A percentile compares a stretch with the other conserved stretches of the same genome.
Evolutionary conservation across 1,140 invertebrate species (phyloP).

Genomic region (Drosophila nikananu): DNA sequence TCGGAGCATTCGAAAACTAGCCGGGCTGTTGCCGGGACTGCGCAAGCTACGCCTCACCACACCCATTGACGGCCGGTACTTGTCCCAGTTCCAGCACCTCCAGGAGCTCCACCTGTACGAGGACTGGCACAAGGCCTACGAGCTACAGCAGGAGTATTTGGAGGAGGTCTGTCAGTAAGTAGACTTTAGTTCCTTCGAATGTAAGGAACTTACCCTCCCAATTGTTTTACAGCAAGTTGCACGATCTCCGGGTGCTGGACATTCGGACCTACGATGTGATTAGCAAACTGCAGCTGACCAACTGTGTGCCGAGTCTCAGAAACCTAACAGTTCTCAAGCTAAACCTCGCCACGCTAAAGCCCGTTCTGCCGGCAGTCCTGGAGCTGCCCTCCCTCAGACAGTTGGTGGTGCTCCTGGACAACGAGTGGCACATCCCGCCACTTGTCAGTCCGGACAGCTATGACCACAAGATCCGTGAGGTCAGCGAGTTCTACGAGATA

Average conservation of each 20-base stretch:
- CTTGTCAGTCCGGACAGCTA: slow-evolving; percentile 59
- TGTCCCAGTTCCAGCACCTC: slow-evolving; percentile 61
- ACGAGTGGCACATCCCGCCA: slow-evolving; percentile 60
- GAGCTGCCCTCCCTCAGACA: slow-evolving; percentile 62
- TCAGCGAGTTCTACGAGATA: slow-evolving; percentile 74
- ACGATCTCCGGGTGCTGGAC: slow-evolving; percentile 63
- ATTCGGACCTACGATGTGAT: slow-evolving; percentile 69
- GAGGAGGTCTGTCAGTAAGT: slow-evolving; percentile 69
- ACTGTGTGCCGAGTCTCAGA: slow-evolving; percentile 55
- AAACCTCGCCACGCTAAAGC: slow-evolving; percentile 70
- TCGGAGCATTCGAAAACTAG: slow-evolving; percentile 60
- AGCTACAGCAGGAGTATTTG: slow-evolving; percentile 68
- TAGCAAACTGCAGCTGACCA: slow-evolving; percentile 60
- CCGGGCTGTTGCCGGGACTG: slow-evolving; percentile 66
- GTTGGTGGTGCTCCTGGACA: slow-evolving; percentile 67
- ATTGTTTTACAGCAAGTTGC: slow-evolving; percentile 41
- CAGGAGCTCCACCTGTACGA: slow-evolving; percentile 74
- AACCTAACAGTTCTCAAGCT: slow-evolving; percentile 66
- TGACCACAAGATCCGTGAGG: slow-evolving; percentile 74
- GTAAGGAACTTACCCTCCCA: background rate
- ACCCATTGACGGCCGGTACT: slow-evolving; percentile 65
- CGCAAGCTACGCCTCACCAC: slow-evolving; percentile 63
- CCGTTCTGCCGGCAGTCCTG: slow-evolving; percentile 55
- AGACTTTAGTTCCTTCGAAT: background rate
- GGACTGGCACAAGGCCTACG: slow-evolving; percentile 71